Conservation (phyloP, 2,888 invertebrate genomes). For the Xanthorhoe spadicearia region DNA sequence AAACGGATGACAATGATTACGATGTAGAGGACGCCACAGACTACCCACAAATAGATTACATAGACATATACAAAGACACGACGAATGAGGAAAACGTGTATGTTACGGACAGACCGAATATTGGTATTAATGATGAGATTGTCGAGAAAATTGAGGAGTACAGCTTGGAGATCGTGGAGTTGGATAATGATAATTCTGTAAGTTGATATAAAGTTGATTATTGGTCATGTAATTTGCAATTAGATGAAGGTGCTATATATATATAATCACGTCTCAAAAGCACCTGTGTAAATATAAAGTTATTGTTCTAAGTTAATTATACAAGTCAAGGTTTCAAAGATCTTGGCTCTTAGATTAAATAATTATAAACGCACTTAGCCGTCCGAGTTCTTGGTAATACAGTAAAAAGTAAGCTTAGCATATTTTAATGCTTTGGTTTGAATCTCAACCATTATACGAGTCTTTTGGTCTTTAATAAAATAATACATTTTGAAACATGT, state of each 20-base stretch:
- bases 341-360: neutral
- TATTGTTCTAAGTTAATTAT: neutral
- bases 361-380: too few relatives aligned
- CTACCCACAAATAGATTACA: slow-evolving; percentile 31
- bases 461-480: too few relatives aligned
- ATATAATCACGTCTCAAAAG: too few relatives aligned
- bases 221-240: neutral
- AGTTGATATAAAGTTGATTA: slow-evolving; percentile 12
- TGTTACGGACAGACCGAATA: slow-evolving; percentile 26
- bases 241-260: too few relatives aligned
- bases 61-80: slow-evolving; percentile 34
- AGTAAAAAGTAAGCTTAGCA: too few relatives aligned
- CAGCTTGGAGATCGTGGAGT: slow-evolving; percentile 19
- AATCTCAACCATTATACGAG: too few relatives aligned
- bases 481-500: too few relatives aligned
- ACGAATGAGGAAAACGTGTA: slow-evolving; percentile 33
- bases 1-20: slow-evolving; percentile 60
- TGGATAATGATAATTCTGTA: slow-evolving; percentile 26
- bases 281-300: too few relatives aligned
- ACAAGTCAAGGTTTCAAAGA: neutral
- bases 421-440: too few relatives aligned
- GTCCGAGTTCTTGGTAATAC: too few relatives aligned
- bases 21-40: slow-evolving; percentile 44
- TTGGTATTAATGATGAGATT: slow-evolving; percentile 24
- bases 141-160: slow-evolving; percentile 32